These are phyloP conservation scores for Pogonus chalceus DNA, from an alignment of 1,140 invertebrate species.

Conservation along the genomic window DNA sequence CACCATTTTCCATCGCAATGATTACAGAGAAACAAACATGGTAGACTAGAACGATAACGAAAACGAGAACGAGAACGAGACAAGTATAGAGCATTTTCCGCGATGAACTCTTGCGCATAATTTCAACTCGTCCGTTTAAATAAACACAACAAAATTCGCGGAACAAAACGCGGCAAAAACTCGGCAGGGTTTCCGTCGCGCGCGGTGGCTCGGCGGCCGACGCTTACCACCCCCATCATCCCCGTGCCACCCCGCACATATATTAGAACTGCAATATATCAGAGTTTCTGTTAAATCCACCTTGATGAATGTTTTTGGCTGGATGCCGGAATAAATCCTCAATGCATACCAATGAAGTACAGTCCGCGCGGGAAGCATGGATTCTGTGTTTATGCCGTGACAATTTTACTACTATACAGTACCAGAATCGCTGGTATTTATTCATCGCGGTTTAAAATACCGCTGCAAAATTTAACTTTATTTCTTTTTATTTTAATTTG, in stretches of 20 bases:
- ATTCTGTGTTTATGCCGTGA: too few relatives aligned
- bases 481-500: too few relatives aligned
- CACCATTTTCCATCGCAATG: too few relatives aligned
- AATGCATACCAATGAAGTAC: slow-evolving; percentile 38
- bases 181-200: neutral
- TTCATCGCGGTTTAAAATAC: too few relatives aligned
- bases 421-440: too few relatives aligned
- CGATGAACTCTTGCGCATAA: neutral
- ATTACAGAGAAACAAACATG: too few relatives aligned
- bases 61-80: neutral
- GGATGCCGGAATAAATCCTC: slow-evolving; percentile 37
- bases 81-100: neutral
- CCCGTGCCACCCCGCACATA: slow-evolving; percentile 20
- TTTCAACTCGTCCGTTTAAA: neutral
- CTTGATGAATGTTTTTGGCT: slow-evolving; percentile 37
- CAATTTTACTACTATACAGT: too few relatives aligned
- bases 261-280: slow-evolving; percentile 35
- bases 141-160: slow-evolving; percentile 6
- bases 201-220: neutral
- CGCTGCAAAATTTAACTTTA: too few relatives aligned
- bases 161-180: slow-evolving; percentile 2
- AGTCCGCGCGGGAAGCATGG: slow-evolving; percentile 16
- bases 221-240: neutral
- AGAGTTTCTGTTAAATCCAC: slow-evolving; percentile 37
- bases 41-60: too few relatives aligned